Evolutionary conservation across 2,888 invertebrate species (phyloP), one percentile per base, ranked within the genome.

Genomic region (Leucozona laternaria): DNA sequence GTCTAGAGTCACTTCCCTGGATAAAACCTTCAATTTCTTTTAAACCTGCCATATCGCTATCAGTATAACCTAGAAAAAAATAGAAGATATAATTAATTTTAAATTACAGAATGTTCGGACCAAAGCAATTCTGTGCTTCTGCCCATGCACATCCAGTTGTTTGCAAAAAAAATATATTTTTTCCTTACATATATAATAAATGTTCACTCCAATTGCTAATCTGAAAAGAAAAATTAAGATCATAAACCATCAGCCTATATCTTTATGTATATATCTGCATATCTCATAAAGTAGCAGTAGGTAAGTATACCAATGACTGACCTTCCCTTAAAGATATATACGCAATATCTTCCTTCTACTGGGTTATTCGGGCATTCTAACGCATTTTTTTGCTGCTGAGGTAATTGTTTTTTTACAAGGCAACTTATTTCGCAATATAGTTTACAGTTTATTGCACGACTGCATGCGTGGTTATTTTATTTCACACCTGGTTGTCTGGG

Each of bases 381-480:
- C 53, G 34, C 53, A 68, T n/a, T n/a, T 17, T 28, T n/a, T n/a
- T 17, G 17, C 2, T 53, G 45, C 10, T 64, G 20, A 22, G 37
- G 37, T 53, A 68, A 68, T 68, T 50, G 50, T 64, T 50, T 11
- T 22, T 34, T 45, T 37, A 10, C 50, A 50, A 37, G 53, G 68
- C 50, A 68, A 53, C n/a, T 40, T 37, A 50, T 76, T 75, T 81
- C 76, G 76, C 55, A 81, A 81, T 62, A 60, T 62, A 60, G 45
- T 81, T 81, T 34, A 70, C 70, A 76, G 70, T 77, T 76, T 64
- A 77, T 57, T 81, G 81, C 81, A 77, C 71, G 45, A 64, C 81
- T 81, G 81, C 62, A 70, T 81, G 70, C 55, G 81, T 80, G 60
- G 70, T 62, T 70, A 68, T 71, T 77, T 64, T 50, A 77, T 77